Percentiles rank a stretch among this genome's conserved stretches.
Conservation (phyloP, 2,113 vertebrate species). For the Ramphastos sulfuratus region DNA sequence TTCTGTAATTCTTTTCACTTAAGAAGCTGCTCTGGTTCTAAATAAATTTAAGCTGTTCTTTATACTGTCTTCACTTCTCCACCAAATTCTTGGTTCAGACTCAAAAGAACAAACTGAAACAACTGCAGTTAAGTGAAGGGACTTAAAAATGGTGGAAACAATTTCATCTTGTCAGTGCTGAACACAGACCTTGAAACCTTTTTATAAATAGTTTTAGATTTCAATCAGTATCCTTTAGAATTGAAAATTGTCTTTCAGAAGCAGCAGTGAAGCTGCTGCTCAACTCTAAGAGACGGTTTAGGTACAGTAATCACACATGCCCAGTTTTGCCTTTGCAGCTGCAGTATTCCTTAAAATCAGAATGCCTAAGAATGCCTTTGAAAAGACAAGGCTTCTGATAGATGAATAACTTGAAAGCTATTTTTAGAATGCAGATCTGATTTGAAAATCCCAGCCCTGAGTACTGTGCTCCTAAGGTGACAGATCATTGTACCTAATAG, state of each 20-base stretch:
- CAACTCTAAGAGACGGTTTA: background rate
- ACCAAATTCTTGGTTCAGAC: rapidly evolving
- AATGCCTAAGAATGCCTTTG: background rate
- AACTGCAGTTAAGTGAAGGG: background rate
- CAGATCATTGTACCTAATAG: background rate
- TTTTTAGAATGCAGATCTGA: background rate
- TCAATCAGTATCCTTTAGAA: background rate
- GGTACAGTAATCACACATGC: background rate
- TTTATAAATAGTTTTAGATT: background rate
- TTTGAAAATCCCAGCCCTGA: background rate
- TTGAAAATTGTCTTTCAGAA: background rate
- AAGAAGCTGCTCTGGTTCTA: background rate
- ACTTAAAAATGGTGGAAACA: background rate
- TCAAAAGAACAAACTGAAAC: background rate
- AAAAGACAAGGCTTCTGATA: background rate
- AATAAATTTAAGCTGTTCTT: background rate
- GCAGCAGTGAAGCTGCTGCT: background rate
- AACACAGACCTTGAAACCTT: background rate
- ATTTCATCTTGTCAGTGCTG: background rate
- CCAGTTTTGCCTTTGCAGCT: background rate
- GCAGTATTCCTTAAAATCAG: background rate
- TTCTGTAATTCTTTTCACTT: background rate
- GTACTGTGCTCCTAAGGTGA: background rate
- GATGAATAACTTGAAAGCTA: background rate
- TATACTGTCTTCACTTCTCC: background rate